Evolutionary conservation across 2,888 invertebrate genomes (phyloP).

Genomic region (Diarsia dahlii): DNA sequence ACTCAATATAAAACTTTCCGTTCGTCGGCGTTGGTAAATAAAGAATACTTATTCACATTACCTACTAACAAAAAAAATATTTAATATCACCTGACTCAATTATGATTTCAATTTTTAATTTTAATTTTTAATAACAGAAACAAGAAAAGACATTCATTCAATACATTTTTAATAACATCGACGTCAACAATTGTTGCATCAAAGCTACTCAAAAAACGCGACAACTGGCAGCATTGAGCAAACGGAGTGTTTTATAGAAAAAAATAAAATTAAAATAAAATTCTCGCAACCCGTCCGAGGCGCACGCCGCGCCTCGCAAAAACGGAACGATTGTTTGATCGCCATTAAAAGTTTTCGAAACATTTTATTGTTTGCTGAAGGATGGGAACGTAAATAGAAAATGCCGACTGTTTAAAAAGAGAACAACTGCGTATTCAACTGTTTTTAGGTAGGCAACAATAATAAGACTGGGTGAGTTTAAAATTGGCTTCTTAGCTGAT

Average conservation of each 20-base stretch:
- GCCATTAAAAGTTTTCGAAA: conserved; percentile 88
- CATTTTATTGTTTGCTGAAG: conserved; percentile 79
- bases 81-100: not conserved
- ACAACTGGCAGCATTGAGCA: conserved; percentile 75
- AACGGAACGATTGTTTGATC: conserved; percentile 85
- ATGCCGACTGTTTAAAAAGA: conserved; percentile 70
- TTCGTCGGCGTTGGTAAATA: too few relatives aligned
- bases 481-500: conserved; percentile 16
- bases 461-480: conserved; percentile 54
- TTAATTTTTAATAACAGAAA: not conserved
- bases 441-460: conserved; percentile 64
- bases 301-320: conserved; percentile 65
- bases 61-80: conserved; percentile 1
- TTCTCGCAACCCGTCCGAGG: conserved; percentile 71
- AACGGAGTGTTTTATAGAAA: conserved; percentile 73
- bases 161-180: conserved; percentile 28
- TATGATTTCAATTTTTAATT: not conserved
- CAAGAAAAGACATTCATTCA: not conserved
- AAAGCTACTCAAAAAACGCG: conserved; percentile 68
- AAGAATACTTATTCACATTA: not conserved
- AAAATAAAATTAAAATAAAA: conserved; percentile 64
- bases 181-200: conserved; percentile 58
- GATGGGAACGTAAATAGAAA: conserved; percentile 77
- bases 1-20: too few relatives aligned
- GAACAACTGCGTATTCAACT: conserved; percentile 62